Evolutionary conservation across 2,888 invertebrate genomes (phyloP), one percentile per base, ranked within the genome.

Genomic region (Protonemura montana): DNA sequence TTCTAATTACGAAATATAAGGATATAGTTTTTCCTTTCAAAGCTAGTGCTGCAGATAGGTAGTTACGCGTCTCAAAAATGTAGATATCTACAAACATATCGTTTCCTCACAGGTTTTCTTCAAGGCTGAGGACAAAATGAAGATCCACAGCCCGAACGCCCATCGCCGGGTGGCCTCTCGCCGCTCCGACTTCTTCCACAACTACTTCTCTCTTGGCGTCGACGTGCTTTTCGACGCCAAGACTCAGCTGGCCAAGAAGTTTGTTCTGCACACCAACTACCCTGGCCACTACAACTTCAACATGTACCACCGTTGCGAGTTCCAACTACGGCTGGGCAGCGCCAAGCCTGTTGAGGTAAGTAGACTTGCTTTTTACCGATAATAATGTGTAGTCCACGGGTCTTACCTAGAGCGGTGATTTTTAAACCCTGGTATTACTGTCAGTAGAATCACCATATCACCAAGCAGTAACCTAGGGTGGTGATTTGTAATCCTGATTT

Each of bases 271-370:
- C 92, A 98, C 99, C 59, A 99, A 99, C 92, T 99, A 97, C 91
- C 99, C 99, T n/a, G 99, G 99, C 0, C 99, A 99, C 92, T 99
- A 99, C 92, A 98, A 99, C 93, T 99, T 99, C 93, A 99, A 99
- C 91, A 98, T 98, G 97, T 99, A 98, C 92, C 97, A 98, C 92
- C 95, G 98, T 87, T 98, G 98, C 92, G 97, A 98, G 92, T 98
- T 98, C 91, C 95, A 95, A 89, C 94, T 81, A 30, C 59, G 59
- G 21, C 42, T 88, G 16, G 86, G 86, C 35, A 92, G 92, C 87
- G 91, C 93, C 28, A 93, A 93, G 77, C 90, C 94, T 35, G 93
- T 94, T 87, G 94, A 94, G 87, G 91, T 92, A n/a, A 28, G 27
- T 29, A 41, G 35, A 35, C n/a, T n/a, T n/a, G 10, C 35, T 85